Base-by-base conservation (phyloP, 1,140 invertebrate species). In the Heliconius nattereri region DNA sequence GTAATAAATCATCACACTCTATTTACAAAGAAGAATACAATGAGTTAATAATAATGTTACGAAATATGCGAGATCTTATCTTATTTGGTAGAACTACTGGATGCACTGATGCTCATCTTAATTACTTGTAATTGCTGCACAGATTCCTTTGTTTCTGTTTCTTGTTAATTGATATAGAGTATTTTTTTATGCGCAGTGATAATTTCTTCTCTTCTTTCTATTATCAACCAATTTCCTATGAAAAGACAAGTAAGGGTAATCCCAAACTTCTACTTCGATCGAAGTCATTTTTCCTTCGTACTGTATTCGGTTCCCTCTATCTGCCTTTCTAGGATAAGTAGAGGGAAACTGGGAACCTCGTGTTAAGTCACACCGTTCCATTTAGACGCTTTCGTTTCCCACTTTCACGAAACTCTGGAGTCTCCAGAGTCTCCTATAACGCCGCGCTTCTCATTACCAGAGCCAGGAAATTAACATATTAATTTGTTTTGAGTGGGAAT, bases 21-120 rank as follows among this genome's bases (percentile, higher is more conserved):
- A 78, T 74, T 78, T 45, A 74, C 6, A 26, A 57, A 57, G 49
- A 66, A 71, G 75, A n/a, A 76, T 66, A 76, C 35, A 60, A 76
- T 29, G 72, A 20, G 7, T 57, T 66, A 66, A 70, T 74, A 73
- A 20, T 32, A 11, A 20, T 35, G 71, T 78, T 78, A 72, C 77
- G 77, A 73, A 78, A 78, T 73, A 78, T 74, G 13, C 16, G 5
- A 66, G 20, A 49, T 72, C 1, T 8, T 57, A 78, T 78, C 77
- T 45, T n/a, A 73, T 71, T 73, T n/a, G 20, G n/a, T 73, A 23
- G 26, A 66, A 29, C 71, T 54, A 37, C 71, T 54, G 54, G 8
- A 73, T 74, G 70, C 54, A 52, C 26, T 32, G 71, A 78, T 74
- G 1, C 1, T 66, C 45, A 78, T 78, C 77, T 71, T 60, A 57